A percentile compares a stretch with the other conserved stretches of the same genome.
These are phyloP conservation scores for Molothrus ater DNA, from an alignment of 2,797 vertebrate species.

Conservation along the genomic window DNA sequence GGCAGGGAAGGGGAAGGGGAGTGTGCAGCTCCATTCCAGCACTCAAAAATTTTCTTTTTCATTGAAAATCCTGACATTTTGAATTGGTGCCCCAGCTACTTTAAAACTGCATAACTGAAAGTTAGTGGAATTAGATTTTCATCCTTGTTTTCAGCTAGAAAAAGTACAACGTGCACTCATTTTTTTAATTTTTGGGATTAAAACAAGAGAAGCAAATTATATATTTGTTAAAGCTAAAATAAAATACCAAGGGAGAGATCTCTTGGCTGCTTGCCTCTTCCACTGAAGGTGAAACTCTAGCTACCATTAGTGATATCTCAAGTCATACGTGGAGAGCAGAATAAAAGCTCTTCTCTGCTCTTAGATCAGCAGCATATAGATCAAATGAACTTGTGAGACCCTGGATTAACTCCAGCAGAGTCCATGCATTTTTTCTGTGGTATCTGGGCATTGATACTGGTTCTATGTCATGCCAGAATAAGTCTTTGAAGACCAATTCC, in stretches of 20 bases:
- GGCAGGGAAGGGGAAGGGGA: conserved; percentile 14
- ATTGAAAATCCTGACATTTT: background rate
- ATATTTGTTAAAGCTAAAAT: background rate
- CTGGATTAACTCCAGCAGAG: background rate
- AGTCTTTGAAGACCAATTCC: background rate
- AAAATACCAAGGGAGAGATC: background rate
- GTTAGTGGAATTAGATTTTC: background rate
- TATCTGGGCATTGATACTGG: background rate
- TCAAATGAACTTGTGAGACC: background rate
- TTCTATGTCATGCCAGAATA: background rate
- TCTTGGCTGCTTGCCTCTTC: background rate
- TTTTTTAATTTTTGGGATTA: background rate
- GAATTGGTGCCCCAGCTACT: background rate
- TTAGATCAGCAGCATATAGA: background rate
- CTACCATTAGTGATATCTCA: background rate
- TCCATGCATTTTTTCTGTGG: background rate
- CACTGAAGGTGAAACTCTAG: background rate
- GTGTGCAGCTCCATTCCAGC: background rate
- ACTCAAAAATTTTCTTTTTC: background rate
- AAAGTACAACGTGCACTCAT: background rate
- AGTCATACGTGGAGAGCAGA: background rate
- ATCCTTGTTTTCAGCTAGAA: background rate
- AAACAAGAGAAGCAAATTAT: background rate
- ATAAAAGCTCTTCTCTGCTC: background rate
- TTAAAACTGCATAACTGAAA: background rate